phyloP scores from a whole-genome alignment of 2,797 vertebrate genomes.

The Poeciliopsis infans region DNA sequence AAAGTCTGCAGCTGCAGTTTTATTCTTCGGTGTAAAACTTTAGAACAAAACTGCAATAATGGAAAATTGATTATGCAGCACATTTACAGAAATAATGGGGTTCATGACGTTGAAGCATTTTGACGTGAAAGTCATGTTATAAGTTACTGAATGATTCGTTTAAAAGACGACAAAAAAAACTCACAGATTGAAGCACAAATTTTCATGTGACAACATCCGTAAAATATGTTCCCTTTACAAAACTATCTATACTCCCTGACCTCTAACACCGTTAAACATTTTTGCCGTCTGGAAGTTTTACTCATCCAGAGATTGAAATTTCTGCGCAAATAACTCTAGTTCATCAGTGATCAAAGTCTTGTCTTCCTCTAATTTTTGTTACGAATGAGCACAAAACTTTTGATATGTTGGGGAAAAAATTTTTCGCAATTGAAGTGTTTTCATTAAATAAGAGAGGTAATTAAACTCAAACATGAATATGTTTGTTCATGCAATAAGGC shows the following conservation, averaged over 20 bases:
- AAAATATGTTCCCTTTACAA: not conserved
- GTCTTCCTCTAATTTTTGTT: not conserved
- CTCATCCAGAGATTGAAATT: not conserved
- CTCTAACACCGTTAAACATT: not conserved
- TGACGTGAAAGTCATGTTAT: not conserved
- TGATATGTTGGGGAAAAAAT: no score
- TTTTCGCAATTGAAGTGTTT: no score
- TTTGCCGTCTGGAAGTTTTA: not conserved
- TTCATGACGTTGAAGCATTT: not conserved
- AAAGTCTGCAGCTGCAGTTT: constrained; percentile 51
- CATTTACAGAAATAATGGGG: not conserved
- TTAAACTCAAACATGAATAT: no score
- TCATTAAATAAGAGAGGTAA: no score
- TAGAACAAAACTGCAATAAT: constrained; percentile 10
- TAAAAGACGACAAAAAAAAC: not conserved
- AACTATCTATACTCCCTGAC: not conserved
- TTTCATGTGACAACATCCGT: not conserved
- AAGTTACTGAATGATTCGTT: not conserved
- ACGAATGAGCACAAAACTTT: no score
- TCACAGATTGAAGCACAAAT: not conserved
- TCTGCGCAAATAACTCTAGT: not conserved
- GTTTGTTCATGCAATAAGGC: no score
- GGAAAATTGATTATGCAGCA: not conserved
- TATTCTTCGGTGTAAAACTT: constrained; percentile 1
- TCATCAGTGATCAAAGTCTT: not conserved